These are phyloP conservation scores for Neocrepidodera transversa DNA, from an alignment of 2,888 invertebrate species.

Conservation along the genomic window DNA sequence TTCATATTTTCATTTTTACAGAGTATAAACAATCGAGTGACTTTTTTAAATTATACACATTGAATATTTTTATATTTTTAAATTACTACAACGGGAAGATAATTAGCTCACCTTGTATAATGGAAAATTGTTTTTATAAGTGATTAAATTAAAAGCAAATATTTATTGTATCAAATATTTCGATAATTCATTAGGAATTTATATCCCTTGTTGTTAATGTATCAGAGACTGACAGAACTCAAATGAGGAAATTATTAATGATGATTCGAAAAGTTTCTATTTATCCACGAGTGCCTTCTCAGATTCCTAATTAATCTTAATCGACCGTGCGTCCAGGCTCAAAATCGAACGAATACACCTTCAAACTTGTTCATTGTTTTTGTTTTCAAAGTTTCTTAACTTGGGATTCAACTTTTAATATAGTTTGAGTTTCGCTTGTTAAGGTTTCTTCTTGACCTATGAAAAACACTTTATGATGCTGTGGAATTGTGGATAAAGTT, in stretches of 20 bases:
- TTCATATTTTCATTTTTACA: no score
- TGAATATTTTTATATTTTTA: no score
- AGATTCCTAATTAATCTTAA: constrained; percentile 27
- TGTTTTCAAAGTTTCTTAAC: constrained; percentile 15
- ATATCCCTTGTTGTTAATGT: no score
- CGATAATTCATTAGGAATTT: no score
- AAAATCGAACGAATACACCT: constrained; percentile 18
- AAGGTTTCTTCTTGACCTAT: constrained; percentile 23
- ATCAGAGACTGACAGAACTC: background rate
- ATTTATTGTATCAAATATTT: no score
- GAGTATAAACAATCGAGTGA: no score
- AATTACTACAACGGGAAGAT: no score
- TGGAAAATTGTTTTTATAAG: no score
- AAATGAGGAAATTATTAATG: background rate
- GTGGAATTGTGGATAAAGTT: constrained; percentile 11
- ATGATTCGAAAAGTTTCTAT: constrained; percentile 3
- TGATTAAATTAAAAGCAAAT: no score
- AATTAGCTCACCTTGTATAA: no score
- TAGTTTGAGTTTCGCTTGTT: constrained; percentile 26
- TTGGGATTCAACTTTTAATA: constrained; percentile 30
- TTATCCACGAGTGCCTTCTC: background rate
- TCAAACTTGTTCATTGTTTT: constrained; percentile 21
- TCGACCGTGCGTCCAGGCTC: constrained; percentile 14
- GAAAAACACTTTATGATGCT: constrained; percentile 21
- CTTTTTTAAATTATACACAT: no score